Percentiles rank a stretch among this genome's conserved stretches.
phyloP scores from a whole-genome alignment of 2,797 vertebrate species.

The Kryptolebias ocellatus region DNA sequence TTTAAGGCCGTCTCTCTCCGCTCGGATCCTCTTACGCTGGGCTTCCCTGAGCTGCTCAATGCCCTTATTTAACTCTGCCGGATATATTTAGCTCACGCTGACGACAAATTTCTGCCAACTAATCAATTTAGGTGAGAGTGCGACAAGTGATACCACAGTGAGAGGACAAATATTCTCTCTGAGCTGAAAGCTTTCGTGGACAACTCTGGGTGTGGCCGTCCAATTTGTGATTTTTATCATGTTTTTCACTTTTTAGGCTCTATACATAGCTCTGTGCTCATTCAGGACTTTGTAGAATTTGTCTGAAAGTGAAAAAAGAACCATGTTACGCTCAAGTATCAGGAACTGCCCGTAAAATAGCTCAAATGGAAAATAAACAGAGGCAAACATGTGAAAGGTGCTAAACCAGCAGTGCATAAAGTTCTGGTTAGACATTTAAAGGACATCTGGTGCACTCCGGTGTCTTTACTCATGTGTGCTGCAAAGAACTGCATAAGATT shows the following conservation, averaged over 20 bases:
- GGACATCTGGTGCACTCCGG: conserved; percentile 57
- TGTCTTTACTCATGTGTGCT: conserved; percentile 7
- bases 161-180: conserved; percentile 54
- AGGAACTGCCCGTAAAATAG: conserved; percentile 21
- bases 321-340: neutral
- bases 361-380: conserved; percentile 45
- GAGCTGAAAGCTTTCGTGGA: conserved; percentile 28
- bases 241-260: conserved; percentile 10
- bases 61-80: conserved; percentile 85
- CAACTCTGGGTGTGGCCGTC: conserved; percentile 28
- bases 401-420: conserved; percentile 28
- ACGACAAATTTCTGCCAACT: conserved; percentile 82
- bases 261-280: conserved; percentile 6
- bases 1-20: conserved; percentile 55
- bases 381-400: conserved; percentile 28
- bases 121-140: conserved; percentile 79
- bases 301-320: conserved; percentile 19
- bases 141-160: conserved; percentile 74
- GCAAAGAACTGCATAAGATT: conserved; percentile 28
- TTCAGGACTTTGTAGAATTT: conserved; percentile 7
- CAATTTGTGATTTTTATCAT: conserved; percentile 32
- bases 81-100: conserved; percentile 83
- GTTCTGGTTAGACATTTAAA: conserved; percentile 43
- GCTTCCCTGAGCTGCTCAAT: conserved; percentile 82
- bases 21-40: conserved; percentile 79